phyloP scores from a whole-genome alignment of 2,113 vertebrate species.

The Aramus guarauna region DNA sequence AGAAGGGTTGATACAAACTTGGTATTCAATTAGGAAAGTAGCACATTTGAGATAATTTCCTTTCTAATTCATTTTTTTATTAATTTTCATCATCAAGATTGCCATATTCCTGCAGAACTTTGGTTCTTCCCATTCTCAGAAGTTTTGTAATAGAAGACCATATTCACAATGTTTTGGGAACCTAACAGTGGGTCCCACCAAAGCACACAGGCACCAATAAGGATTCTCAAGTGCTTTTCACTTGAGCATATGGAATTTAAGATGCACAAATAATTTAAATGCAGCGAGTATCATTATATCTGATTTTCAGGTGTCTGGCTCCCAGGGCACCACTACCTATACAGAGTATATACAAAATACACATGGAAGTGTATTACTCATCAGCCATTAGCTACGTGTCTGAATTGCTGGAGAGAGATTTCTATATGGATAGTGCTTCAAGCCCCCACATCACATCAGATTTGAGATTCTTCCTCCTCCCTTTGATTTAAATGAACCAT shows the following conservation, averaged over 20 bases:
- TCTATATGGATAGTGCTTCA: not conserved
- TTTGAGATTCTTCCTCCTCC: not conserved
- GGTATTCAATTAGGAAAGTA: not conserved
- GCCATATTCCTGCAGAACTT: not conserved
- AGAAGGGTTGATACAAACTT: constrained; percentile 17
- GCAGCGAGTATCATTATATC: not conserved
- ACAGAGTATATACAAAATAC: not conserved
- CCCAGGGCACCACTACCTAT: not conserved
- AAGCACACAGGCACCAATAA: not conserved
- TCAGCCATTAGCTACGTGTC: not conserved
- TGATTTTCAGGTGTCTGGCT: not conserved
- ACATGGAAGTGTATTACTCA: not conserved
- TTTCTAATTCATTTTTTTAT: not conserved
- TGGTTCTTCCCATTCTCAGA: not conserved
- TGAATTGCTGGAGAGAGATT: not conserved
- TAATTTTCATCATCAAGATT: not conserved
- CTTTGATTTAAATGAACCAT: not conserved
- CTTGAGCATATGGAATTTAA: not conserved
- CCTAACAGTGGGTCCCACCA: not conserved
- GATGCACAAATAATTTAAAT: not conserved
- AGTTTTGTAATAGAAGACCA: not conserved
- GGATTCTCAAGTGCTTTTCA: not conserved
- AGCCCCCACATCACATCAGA: not conserved
- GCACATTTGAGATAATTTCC: not conserved
- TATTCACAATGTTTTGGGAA: not conserved